These are phyloP conservation scores for Hedychridium roseum DNA, from an alignment of 2,888 invertebrate species.

Conservation along the genomic window DNA sequence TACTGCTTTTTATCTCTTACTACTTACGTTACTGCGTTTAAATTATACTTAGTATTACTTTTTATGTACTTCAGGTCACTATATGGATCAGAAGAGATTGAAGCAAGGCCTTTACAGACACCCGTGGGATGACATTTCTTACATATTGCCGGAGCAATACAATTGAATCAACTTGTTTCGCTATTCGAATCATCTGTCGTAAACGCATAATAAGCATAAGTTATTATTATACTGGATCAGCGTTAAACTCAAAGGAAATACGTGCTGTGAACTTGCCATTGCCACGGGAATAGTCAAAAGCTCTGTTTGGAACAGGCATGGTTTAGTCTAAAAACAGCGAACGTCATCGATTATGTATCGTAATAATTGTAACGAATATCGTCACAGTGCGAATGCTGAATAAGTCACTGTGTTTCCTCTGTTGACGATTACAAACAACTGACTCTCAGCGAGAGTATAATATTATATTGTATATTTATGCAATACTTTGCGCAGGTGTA, in stretches of 20 bases:
- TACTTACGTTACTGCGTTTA: conserved; percentile 1
- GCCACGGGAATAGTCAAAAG: neutral
- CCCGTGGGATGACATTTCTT: conserved; percentile 99
- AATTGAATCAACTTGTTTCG: conserved; percentile 52
- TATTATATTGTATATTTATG: neutral
- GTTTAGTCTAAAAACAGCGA: neutral
- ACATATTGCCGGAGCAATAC: conserved; percentile 81
- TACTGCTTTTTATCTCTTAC: neutral
- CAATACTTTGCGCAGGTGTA: neutral
- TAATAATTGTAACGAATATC: neutral
- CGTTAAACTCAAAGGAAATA: neutral
- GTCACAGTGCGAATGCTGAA: neutral
- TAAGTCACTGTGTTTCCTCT: neutral
- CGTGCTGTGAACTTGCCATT: neutral
- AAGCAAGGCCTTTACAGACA: conserved; percentile 99
- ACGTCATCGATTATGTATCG: neutral
- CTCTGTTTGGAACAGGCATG: no score
- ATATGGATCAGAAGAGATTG: conserved; percentile 96
- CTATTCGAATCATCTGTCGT: conserved; percentile 31
- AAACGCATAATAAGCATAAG: conserved; percentile 35
- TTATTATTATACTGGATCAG: conserved; percentile 2
- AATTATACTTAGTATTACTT: conserved; percentile 5
- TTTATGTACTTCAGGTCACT: conserved; percentile 74
- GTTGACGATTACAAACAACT: neutral
- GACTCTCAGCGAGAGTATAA: neutral